Percentiles rank a stretch among this genome's conserved stretches.
Evolutionary conservation across 2,888 invertebrate genomes (phyloP).

Genomic region (Argyra leucocephala): DNA sequence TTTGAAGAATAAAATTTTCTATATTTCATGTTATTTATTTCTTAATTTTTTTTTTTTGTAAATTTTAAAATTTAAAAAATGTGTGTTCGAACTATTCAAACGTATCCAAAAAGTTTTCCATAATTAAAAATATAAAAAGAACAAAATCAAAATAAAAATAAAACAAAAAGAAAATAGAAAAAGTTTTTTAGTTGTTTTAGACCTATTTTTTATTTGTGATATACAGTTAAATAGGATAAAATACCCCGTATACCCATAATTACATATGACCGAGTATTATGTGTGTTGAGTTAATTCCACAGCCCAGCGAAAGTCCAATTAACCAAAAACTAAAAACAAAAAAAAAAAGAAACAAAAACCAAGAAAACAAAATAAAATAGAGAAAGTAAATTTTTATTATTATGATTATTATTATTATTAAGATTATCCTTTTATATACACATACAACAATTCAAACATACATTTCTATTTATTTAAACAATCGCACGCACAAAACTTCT

Average conservation of each 20-base stretch:
- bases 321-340: not conserved
- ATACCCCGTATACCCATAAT: slow-evolving; percentile 1
- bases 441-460: not conserved
- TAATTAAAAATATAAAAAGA: no score
- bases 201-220: not conserved
- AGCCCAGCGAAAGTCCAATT: slow-evolving; percentile 3
- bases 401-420: slow-evolving; percentile 3
- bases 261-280: not conserved
- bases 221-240: not conserved
- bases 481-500: slow-evolving; percentile 2
- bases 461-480: no score
- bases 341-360: not conserved
- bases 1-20: no score
- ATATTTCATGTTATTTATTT: no score
- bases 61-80: not conserved
- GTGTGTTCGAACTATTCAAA: no score
- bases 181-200: not conserved
- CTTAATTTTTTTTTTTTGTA: not conserved
- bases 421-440: not conserved
- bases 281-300: not conserved
- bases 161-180: no score
- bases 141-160: not conserved
- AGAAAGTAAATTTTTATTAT: not conserved
- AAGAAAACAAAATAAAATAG: not conserved
- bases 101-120: no score